Conservation (phyloP, 2,797 vertebrate species). For the Chrosomus eos region DNA sequence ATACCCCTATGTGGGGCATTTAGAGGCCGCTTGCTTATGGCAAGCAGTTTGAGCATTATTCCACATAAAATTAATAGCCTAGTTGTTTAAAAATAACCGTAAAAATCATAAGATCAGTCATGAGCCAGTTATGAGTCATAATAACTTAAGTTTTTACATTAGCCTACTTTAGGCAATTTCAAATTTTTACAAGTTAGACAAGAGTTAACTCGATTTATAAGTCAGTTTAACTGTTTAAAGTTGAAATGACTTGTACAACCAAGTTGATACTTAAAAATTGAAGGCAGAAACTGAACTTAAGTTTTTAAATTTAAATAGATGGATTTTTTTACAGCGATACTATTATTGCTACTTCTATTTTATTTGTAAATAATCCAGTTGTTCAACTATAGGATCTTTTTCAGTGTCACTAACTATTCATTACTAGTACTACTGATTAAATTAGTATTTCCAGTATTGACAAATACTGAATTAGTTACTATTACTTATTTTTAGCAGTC, state of each 20-base stretch:
- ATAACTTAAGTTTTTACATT: not conserved
- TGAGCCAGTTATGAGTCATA: too few species aligned
- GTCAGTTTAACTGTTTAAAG: not conserved
- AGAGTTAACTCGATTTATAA: not conserved
- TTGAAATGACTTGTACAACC: not conserved
- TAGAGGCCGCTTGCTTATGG: conserved; percentile 60
- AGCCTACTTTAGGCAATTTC: not conserved
- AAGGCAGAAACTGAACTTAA: not conserved
- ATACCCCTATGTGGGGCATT: conserved; percentile 73
- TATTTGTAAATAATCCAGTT: not conserved
- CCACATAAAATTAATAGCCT: too few species aligned
- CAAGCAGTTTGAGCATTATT: conserved; percentile 1
- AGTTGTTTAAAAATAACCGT: not conserved
- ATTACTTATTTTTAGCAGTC: too few species aligned
- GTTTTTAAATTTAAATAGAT: not conserved
- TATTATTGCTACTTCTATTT: not conserved
- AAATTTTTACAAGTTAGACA: not conserved
- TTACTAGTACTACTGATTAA: not conserved
- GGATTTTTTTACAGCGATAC: too few species aligned
- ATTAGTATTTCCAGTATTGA: not conserved
- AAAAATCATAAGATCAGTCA: not conserved
- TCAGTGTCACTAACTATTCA: not conserved
- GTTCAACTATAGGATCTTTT: not conserved
- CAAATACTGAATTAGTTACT: too few species aligned
- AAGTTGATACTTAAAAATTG: not conserved